Conservation (phyloP, 92 coral and sea anemone genomes). For the Palythoa grandiflora region DNA sequence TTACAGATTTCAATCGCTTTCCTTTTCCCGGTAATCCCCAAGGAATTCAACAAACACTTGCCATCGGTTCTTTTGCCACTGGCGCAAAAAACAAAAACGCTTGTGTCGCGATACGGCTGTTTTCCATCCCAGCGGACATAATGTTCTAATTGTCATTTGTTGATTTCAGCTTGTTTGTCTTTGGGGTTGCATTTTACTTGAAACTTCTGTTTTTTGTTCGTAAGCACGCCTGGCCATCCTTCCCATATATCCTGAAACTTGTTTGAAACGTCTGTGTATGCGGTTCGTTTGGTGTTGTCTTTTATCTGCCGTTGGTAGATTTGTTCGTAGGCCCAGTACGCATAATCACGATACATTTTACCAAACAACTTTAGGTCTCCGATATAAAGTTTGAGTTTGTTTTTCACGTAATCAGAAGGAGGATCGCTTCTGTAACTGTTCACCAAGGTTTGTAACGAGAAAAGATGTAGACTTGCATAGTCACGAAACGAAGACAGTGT, state of each 20-base stretch:
- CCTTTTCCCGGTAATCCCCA: not conserved
- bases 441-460: constrained; percentile 21
- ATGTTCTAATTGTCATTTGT: not conserved
- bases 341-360: constrained; percentile 4
- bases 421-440: constrained; percentile 24
- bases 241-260: not conserved
- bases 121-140: constrained; percentile 2
- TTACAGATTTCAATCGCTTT: not conserved
- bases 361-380: constrained; percentile 3
- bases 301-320: not conserved
- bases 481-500: constrained; percentile 7
- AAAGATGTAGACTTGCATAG: constrained; percentile 31
- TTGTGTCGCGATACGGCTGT: not conserved
- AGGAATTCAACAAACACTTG: not conserved
- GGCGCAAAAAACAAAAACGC: not conserved
- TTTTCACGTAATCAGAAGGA: not conserved
- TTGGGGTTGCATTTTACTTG: not conserved
- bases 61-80: not conserved
- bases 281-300: not conserved
- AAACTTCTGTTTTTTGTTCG: not conserved
- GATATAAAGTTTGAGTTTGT: not conserved
- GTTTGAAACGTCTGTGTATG: not conserved
- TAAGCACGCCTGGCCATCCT: constrained; percentile 6
- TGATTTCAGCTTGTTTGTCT: constrained; percentile 15
- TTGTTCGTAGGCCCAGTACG: constrained; percentile 19